Conservation (phyloP, 1,140 invertebrate species). For the Zaprionus ghesquierei region DNA sequence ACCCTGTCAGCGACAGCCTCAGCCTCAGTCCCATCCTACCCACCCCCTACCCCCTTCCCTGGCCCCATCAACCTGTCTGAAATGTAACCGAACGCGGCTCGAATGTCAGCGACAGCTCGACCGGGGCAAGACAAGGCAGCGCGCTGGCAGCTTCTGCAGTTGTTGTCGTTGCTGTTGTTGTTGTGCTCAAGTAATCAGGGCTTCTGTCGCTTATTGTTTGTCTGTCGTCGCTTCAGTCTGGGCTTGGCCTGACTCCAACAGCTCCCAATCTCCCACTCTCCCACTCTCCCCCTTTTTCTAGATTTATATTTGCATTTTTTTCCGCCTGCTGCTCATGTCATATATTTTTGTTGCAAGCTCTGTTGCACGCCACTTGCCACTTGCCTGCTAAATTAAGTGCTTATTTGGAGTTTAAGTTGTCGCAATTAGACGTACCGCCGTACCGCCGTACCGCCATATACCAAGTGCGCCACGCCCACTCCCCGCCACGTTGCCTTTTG, state of each 20-base stretch:
- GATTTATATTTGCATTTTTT: constrained; percentile 39
- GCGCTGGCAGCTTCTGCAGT: neutral
- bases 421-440: constrained; percentile 71
- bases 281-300: constrained; percentile 1
- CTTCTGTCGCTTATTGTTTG: constrained; percentile 78
- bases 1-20: constrained; percentile 28
- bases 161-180: constrained; percentile 27
- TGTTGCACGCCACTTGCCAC: constrained; percentile 45
- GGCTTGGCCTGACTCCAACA: constrained; percentile 57
- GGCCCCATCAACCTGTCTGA: constrained; percentile 49
- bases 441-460: too few species aligned
- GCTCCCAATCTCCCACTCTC: neutral
- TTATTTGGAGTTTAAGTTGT: constrained; percentile 78
- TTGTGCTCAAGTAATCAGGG: constrained; percentile 72
- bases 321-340: constrained; percentile 47
- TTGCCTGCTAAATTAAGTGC: constrained; percentile 79
- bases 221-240: constrained; percentile 45
- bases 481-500: constrained; percentile 35
- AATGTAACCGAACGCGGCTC: constrained; percentile 74
- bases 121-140: neutral
- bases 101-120: constrained; percentile 62
- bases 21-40: neutral
- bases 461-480: constrained; percentile 37
- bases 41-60: neutral
- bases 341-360: constrained; percentile 1